phyloP scores from a whole-genome alignment of 92 coral and sea anemone genomes.

The Hydrozoanthus gracilis region DNA sequence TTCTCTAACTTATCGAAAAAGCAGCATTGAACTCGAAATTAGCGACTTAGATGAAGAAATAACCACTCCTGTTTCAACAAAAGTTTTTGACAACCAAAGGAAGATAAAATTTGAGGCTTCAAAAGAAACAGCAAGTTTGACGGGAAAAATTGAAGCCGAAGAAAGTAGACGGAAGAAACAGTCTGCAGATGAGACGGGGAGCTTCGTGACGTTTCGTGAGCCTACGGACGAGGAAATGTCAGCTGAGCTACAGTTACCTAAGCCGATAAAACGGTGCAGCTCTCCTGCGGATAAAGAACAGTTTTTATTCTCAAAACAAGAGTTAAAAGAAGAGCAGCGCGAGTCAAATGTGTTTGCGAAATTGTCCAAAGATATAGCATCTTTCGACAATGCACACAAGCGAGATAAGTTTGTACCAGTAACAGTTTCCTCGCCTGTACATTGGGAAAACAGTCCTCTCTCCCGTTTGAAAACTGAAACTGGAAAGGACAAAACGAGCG shows the following conservation, averaged over 20 bases:
- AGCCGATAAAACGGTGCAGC: not conserved
- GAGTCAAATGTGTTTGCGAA: constrained; percentile 28
- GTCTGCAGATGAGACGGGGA: not conserved
- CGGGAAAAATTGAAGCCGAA: not conserved
- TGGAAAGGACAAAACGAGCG: not conserved
- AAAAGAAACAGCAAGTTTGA: not conserved
- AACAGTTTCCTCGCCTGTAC: not conserved
- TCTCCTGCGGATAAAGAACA: not conserved
- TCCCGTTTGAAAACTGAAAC: not conserved
- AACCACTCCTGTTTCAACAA: not conserved
- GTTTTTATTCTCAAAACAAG: constrained; percentile 1
- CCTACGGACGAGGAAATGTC: not conserved
- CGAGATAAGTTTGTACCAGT: constrained; percentile 30
- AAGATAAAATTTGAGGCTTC: not conserved
- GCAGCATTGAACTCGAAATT: constrained; percentile 7
- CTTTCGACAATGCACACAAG: constrained; percentile 14
- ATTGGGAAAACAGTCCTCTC: not conserved
- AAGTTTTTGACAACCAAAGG: not conserved
- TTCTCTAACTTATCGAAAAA: not conserved
- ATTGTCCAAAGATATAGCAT: constrained; percentile 23
- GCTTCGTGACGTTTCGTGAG: constrained; percentile 11
- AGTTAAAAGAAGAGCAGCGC: not conserved
- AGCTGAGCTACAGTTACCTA: constrained; percentile 24
- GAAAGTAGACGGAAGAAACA: not conserved
- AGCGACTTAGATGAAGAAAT: constrained; percentile 16